phyloP scores from a whole-genome alignment of 2,113 vertebrate species.

The Acinonyx jubatus region DNA sequence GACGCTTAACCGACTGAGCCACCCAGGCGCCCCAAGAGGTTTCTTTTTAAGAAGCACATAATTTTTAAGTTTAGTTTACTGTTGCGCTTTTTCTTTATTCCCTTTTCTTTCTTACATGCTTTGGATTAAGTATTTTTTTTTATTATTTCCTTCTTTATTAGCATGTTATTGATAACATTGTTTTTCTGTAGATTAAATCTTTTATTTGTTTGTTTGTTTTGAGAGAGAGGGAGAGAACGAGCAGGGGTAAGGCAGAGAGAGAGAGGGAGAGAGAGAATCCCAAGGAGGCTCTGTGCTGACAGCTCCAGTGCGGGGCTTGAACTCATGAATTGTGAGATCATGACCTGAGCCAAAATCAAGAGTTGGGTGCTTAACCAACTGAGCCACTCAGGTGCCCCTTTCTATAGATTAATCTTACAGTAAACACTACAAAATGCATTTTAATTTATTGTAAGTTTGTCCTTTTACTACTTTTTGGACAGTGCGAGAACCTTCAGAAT shows the following conservation, averaged over 20 bases:
- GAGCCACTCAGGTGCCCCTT: background rate
- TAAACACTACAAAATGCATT: background rate
- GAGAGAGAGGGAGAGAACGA: too few relatives aligned
- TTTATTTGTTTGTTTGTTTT: too few relatives aligned
- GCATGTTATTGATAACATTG: background rate
- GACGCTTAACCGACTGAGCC: too few relatives aligned
- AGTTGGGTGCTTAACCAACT: too few relatives aligned
- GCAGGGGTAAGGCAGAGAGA: too few relatives aligned
- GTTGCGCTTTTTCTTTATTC: conserved; percentile 20
- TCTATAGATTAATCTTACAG: background rate
- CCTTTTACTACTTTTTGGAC: background rate
- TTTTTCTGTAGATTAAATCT: background rate
- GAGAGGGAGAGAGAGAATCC: too few relatives aligned
- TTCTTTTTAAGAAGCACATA: background rate
- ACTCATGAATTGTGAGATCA: too few relatives aligned
- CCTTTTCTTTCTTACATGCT: background rate
- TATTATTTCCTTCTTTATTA: conserved; percentile 33
- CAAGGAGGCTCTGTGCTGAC: too few relatives aligned
- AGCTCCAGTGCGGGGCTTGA: too few relatives aligned
- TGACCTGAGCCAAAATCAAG: too few relatives aligned
- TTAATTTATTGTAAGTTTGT: conserved; percentile 13
- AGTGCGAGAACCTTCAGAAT: background rate
- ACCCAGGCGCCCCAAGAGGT: background rate
- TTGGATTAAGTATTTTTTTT: conserved; percentile 52
- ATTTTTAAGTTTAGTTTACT: background rate